Conservation (phyloP, 2,797 vertebrate species). For the Adelosebastes latens region DNA sequence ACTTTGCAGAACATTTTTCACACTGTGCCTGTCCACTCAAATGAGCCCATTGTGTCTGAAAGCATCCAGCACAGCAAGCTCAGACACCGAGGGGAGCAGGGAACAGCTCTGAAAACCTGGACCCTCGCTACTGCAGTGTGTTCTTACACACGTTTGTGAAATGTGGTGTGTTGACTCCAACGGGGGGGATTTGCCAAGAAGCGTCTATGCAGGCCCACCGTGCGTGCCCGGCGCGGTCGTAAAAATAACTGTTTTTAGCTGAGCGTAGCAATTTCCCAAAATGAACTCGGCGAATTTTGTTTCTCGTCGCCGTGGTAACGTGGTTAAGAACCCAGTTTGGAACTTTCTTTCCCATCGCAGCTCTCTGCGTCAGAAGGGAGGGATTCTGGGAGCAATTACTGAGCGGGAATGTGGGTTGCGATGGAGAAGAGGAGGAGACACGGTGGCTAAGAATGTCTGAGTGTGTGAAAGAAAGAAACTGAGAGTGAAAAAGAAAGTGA, state of each 20-base stretch:
- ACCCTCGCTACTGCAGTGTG: slow-evolving; percentile 41
- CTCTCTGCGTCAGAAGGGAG: slow-evolving; percentile 61
- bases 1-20: slow-evolving; percentile 59
- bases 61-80: slow-evolving; percentile 50
- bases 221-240: slow-evolving; percentile 4
- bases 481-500: slow-evolving; percentile 19
- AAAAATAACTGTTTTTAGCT: slow-evolving; percentile 24
- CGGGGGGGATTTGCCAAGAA: slow-evolving; percentile 48
- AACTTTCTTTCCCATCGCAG: slow-evolving; percentile 51
- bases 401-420: slow-evolving; percentile 64
- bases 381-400: slow-evolving; percentile 72
- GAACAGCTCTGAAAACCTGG: slow-evolving; percentile 31
- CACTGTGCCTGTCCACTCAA: slow-evolving; percentile 66
- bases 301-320: slow-evolving; percentile 54
- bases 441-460: slow-evolving; percentile 48
- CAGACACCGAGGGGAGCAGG: slow-evolving; percentile 29
- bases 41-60: slow-evolving; percentile 74
- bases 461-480: slow-evolving; percentile 40
- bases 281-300: slow-evolving; percentile 40
- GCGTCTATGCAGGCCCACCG: slow-evolving; percentile 2
- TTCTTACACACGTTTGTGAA: slow-evolving; percentile 70
- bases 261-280: slow-evolving; percentile 44
- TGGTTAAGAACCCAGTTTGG: slow-evolving; percentile 35
- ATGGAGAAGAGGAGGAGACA: slow-evolving; percentile 55
- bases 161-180: slow-evolving; percentile 73